Conservation (phyloP, 2,888 invertebrate genomes). For the Athalia rosae region DNA sequence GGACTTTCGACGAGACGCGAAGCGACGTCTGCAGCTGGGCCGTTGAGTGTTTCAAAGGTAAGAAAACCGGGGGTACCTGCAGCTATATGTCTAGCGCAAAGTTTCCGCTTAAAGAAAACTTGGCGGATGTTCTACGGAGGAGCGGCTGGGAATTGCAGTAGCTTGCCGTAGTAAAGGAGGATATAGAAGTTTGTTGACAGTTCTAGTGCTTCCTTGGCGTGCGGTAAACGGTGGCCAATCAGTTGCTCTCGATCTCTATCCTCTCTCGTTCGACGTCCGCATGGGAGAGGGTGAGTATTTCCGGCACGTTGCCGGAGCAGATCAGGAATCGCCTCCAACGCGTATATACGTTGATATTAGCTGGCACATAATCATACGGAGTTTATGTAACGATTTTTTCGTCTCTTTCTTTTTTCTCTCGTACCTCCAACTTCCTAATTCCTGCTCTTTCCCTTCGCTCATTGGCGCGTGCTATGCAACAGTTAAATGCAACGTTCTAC, state of each 20-base stretch:
- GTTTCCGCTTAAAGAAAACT: conserved; percentile 17
- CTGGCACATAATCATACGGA: too few species aligned
- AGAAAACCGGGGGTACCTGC: background rate
- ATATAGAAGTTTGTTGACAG: conserved; percentile 35
- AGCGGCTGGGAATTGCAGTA: background rate
- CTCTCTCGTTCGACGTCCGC: background rate
- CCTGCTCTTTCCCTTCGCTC: too few species aligned
- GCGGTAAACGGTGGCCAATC: conserved; percentile 18
- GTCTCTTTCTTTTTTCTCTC: too few species aligned
- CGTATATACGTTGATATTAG: too few species aligned
- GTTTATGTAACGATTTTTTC: too few species aligned
- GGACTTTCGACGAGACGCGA: background rate
- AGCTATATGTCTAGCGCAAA: background rate
- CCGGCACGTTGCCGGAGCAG: background rate
- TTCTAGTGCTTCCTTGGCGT: conserved; percentile 17
- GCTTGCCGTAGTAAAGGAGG: background rate
- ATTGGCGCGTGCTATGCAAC: too few species aligned
- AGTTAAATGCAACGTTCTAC: too few species aligned
- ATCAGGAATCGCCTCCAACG: background rate
- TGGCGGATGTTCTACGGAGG: background rate
- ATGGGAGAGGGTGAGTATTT: background rate
- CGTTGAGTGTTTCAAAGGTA: conserved; percentile 2
- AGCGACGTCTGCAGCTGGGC: too few species aligned
- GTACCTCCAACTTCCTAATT: too few species aligned
- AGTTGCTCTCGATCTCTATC: conserved; percentile 27